Base-by-base conservation (phyloP, 2,888 invertebrate genomes). In the Malthinus flaveolus region DNA sequence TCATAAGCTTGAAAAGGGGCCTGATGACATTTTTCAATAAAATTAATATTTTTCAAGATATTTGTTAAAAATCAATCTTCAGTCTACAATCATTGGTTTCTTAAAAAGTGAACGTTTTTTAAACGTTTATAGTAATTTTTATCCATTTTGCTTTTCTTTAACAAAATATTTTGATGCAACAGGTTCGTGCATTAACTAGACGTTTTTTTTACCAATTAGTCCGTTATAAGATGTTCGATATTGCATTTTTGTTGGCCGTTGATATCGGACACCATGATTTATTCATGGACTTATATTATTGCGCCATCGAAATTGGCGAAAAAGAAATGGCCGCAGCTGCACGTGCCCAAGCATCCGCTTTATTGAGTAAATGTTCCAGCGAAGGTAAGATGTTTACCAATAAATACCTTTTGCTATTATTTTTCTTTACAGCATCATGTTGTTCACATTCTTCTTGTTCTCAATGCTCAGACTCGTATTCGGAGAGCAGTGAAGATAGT, bases 121-220 rank as follows among this genome's bases (percentile, higher is more conserved):
- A n/a, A n/a, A n/a, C n/a, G n/a, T n/a, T n/a, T n/a, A n/a, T n/a
- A n/a, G n/a, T n/a, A n/a, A n/a, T n/a, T n/a, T n/a, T n/a, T n/a
- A n/a, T n/a, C n/a, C n/a, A n/a, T n/a, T 23, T 23, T 23, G 2
- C 5, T 23, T 23, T 23, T 23, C 23, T 23, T 23, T 23, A 23
- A 23, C 5, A 23, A 23, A 23, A 23, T 5, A 23, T 23, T 3
- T 23, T 5, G 23, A 23, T 23, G 23, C 65, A 70, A 48, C 84
- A 90, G 74, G 84, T 95, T 7, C 86, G 89, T 67, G 90, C 92
- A 74, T 81, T 96, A 35, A 94, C 95, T 0, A 82, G 95, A 66
- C 83, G 92, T 67, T 94, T 93, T 80, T 95, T 93, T 74, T 93
- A 95, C 74, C 91, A 91, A 72, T 78, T 95, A 47, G 81, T 95